phyloP scores from a whole-genome alignment of 1,140 invertebrate genomes.

The Hirudo medicinalis region DNA sequence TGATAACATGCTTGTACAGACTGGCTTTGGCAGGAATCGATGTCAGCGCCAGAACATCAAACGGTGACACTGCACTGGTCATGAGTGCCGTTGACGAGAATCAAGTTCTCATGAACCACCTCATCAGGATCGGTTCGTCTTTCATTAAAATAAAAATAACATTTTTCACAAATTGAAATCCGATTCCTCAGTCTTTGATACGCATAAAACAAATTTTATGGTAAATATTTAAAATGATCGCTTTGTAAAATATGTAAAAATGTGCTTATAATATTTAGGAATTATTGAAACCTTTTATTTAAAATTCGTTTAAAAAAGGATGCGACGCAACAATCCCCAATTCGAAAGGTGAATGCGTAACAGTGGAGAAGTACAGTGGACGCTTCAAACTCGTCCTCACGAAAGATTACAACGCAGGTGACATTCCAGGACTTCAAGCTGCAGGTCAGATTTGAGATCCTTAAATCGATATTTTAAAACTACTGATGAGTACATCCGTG shows the following conservation, averaged over 20 bases:
- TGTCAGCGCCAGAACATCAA: conserved; percentile 24
- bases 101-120: conserved; percentile 24
- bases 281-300: not conserved
- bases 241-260: too few relatives aligned
- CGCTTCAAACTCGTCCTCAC: conserved; percentile 24
- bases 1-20: conserved; percentile 24
- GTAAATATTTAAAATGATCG: not conserved
- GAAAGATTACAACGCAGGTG: conserved; percentile 19
- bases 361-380: conserved; percentile 22
- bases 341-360: conserved; percentile 20
- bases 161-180: not conserved
- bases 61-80: conserved; percentile 24
- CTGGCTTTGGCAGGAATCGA: conserved; percentile 25
- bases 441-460: conserved; percentile 24
- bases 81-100: conserved; percentile 19
- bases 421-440: conserved; percentile 25
- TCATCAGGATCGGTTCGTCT: conserved; percentile 25
- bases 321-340: conserved; percentile 24
- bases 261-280: not conserved
- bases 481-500: too few relatives aligned
- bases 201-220: too few relatives aligned
- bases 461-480: too few relatives aligned
- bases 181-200: too few relatives aligned
- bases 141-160: not conserved
- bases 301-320: conserved; percentile 13